Evolutionary conservation across 1,140 invertebrate species (phyloP).

Genomic region (Drosophila kikkawai): DNA sequence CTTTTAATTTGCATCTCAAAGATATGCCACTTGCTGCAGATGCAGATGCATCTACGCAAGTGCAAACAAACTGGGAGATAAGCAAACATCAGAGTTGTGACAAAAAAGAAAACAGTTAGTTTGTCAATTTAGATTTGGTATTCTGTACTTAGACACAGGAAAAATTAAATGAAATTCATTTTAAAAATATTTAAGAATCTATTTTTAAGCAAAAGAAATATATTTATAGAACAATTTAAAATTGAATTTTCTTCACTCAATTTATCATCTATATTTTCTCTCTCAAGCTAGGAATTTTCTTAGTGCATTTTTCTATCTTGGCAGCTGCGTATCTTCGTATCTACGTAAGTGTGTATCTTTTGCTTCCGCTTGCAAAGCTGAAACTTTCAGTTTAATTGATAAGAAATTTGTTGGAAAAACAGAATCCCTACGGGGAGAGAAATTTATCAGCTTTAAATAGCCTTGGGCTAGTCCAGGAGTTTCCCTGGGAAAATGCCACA

Average conservation of each 20-base stretch:
- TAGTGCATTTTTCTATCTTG: neutral
- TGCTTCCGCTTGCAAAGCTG: neutral
- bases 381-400: slow-evolving; percentile 15
- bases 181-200: neutral
- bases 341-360: neutral
- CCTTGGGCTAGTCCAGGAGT: neutral
- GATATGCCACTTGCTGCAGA: slow-evolving; percentile 32
- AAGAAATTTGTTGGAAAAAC: slow-evolving; percentile 32
- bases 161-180: neutral
- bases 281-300: neutral
- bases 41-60: slow-evolving; percentile 7
- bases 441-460: slow-evolving; percentile 24
- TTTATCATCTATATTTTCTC: neutral
- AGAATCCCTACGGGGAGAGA: neutral
- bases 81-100: slow-evolving; percentile 26
- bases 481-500: neutral
- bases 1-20: slow-evolving; percentile 55
- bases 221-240: fast-evolving
- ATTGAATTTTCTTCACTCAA: neutral
- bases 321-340: neutral
- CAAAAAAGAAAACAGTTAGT: slow-evolving; percentile 33
- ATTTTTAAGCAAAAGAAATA: neutral
- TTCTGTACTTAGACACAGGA: neutral
- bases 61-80: slow-evolving; percentile 20
- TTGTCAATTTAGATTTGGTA: slow-evolving; percentile 27